These are phyloP conservation scores for Diphyllodes magnificus DNA, from an alignment of 2,113 vertebrate species.

Conservation along the genomic window DNA sequence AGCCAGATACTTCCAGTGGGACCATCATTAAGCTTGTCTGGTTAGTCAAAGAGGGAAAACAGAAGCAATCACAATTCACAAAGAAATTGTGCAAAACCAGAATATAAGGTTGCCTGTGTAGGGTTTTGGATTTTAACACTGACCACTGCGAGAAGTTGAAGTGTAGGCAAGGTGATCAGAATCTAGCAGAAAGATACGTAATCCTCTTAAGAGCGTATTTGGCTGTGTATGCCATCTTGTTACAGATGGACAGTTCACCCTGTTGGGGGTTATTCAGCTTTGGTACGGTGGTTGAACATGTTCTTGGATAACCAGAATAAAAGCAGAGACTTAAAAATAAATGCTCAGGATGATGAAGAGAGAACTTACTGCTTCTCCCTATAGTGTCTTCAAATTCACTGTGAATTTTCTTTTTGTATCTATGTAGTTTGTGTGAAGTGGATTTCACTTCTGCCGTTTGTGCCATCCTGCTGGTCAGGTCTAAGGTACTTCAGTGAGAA, in stretches of 20 bases:
- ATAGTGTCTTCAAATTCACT: not conserved
- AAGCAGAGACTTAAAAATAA: not conserved
- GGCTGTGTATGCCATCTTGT: not conserved
- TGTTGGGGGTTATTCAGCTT: not conserved
- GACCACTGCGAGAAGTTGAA: not conserved
- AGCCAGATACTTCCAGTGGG: not conserved
- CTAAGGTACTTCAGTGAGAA: not conserved
- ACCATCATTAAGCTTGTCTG: not conserved
- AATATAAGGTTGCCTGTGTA: not conserved
- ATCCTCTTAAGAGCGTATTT: not conserved
- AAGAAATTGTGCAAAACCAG: not conserved
- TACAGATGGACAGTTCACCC: not conserved
- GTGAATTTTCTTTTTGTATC: not conserved
- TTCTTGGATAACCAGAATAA: not conserved
- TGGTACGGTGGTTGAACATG: not conserved
- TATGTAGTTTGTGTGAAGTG: not conserved
- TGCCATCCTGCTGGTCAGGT: not conserved
- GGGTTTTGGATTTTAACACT: not conserved
- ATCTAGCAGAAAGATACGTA: not conserved
- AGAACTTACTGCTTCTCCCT: not conserved
- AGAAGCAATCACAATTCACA: not conserved
- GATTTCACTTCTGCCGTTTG: not conserved
- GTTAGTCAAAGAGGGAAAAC: not conserved
- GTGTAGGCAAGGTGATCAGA: not conserved
- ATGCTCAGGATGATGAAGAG: not conserved